Percentiles rank a stretch among this genome's conserved stretches.
Evolutionary conservation across 2,888 invertebrate species (phyloP).

Genomic region (Scaptomyza tumidula): DNA sequence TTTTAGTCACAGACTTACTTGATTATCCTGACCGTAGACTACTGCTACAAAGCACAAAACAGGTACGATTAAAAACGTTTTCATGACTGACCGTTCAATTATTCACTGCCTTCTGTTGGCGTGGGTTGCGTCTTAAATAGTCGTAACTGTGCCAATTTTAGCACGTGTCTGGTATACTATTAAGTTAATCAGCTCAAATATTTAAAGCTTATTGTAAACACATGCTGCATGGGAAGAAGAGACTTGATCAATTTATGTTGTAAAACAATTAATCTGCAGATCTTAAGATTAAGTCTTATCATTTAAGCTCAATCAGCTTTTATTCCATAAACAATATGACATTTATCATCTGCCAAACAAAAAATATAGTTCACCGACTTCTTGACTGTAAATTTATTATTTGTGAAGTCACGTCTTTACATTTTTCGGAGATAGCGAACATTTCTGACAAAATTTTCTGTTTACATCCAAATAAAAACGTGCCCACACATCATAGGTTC

Average conservation of each 20-base stretch:
- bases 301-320: neutral
- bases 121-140: conserved; percentile 51
- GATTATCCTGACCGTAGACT: conserved; percentile 5
- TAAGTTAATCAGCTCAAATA: conserved; percentile 25
- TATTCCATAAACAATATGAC: neutral
- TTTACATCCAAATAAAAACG: conserved; percentile 25
- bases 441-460: conserved; percentile 4
- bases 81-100: conserved; percentile 43
- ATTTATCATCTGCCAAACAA: neutral
- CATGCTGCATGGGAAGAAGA: neutral
- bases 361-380: conserved; percentile 43
- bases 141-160: neutral
- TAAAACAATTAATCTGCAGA: neutral
- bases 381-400: neutral
- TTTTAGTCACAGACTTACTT: neutral
- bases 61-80: conserved; percentile 27
- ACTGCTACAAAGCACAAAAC: conserved; percentile 23
- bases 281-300: neutral
- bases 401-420: conserved; percentile 36
- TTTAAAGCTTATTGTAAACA: neutral
- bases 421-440: conserved; percentile 20
- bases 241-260: neutral
- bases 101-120: conserved; percentile 32
- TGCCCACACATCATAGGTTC: conserved; percentile 25
- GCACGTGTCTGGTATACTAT: conserved; percentile 30